A percentile compares a stretch with the other conserved stretches of the same genome.
These are phyloP conservation scores for Phyllopteryx taeniolatus DNA, from an alignment of 2,113 vertebrate genomes.

Conservation along the genomic window DNA sequence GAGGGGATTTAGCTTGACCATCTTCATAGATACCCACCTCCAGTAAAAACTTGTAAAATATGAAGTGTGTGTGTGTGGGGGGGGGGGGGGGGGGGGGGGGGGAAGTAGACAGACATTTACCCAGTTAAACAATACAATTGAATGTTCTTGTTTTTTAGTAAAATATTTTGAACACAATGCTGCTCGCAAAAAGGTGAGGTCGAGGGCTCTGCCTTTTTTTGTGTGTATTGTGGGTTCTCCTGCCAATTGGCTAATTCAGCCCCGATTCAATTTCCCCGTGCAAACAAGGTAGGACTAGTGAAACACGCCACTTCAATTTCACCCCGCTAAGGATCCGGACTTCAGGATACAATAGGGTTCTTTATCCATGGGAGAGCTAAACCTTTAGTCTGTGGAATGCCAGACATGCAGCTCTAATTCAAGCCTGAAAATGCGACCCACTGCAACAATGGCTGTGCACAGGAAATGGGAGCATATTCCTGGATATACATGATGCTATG, in stretches of 20 bases:
- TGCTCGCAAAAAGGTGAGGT: not conserved
- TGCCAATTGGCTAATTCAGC: constrained; percentile 37
- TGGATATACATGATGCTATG: not conserved
- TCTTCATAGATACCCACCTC: too few species aligned
- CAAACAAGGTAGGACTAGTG: constrained; percentile 43
- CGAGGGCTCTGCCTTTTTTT: not conserved
- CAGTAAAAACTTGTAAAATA: not conserved
- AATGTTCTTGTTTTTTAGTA: not conserved
- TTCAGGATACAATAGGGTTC: constrained; percentile 59
- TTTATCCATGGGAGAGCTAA: constrained; percentile 67
- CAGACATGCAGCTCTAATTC: constrained; percentile 70
- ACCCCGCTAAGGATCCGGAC: constrained; percentile 23
- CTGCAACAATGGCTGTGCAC: constrained; percentile 50
- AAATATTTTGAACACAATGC: not conserved
- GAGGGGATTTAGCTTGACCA: too few species aligned
- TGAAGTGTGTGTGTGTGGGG: too few species aligned
- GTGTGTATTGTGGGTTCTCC: not conserved
- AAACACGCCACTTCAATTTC: constrained; percentile 43
- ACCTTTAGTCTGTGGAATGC: constrained; percentile 74
- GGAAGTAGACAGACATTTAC: too few species aligned
- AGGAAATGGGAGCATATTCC: constrained; percentile 14
- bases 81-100: too few species aligned
- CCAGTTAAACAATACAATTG: not conserved
- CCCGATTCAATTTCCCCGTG: constrained; percentile 35
- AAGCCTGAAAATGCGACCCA: constrained; percentile 65